Conservation (phyloP, 2,113 vertebrate species). For the Phoenicopterus ruber region DNA sequence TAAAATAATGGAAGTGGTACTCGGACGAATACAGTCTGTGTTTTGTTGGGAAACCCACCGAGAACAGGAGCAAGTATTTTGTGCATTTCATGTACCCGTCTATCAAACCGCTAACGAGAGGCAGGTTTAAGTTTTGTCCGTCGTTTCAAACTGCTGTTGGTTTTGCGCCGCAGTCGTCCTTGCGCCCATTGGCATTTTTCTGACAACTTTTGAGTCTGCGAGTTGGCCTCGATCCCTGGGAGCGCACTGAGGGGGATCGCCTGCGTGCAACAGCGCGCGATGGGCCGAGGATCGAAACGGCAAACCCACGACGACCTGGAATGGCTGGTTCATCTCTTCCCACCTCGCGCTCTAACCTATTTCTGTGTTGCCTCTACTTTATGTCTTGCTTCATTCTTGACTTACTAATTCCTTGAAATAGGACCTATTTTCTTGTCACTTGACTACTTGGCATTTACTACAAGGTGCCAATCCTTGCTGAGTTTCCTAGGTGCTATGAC, state of each 20-base stretch:
- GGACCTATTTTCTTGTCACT: background rate
- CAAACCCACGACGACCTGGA: background rate
- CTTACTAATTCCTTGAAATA: background rate
- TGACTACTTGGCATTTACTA: background rate
- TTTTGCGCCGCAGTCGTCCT: background rate
- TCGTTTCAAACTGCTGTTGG: rapidly evolving
- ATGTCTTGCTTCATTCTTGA: background rate
- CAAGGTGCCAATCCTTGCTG: background rate
- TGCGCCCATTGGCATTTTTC: background rate
- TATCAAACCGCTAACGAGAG: rapidly evolving
- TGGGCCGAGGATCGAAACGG: background rate
- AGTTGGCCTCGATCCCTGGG: background rate
- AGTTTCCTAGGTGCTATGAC: background rate
- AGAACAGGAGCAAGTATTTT: background rate
- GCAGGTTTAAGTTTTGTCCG: background rate
- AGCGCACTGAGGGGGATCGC: rapidly evolving
- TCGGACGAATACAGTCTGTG: rapidly evolving
- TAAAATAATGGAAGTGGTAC: background rate
- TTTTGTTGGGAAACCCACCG: background rate
- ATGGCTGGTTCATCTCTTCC: background rate
- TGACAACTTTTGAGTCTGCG: background rate
- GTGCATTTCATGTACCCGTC: rapidly evolving
- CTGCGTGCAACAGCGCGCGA: rapidly evolving
- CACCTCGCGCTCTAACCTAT: rapidly evolving
- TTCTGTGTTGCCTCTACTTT: background rate